phyloP scores from a whole-genome alignment of 2,797 vertebrate genomes.

The Amniataba percoides region DNA sequence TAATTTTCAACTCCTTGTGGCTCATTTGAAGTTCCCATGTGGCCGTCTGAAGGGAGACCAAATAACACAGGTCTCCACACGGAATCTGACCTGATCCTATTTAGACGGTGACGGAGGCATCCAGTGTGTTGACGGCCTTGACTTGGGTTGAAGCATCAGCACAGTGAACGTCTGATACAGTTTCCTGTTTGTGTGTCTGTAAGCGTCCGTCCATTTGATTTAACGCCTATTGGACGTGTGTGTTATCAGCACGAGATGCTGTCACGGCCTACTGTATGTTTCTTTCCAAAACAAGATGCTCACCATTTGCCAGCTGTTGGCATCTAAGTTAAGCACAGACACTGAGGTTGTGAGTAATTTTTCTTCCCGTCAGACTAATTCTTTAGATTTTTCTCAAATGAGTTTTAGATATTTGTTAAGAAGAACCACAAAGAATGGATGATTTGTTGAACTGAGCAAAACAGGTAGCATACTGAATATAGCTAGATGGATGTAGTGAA shows the following conservation, averaged over 20 bases:
- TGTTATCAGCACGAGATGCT: not conserved
- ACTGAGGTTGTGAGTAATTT: not conserved
- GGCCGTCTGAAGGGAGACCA: slow-evolving; percentile 27
- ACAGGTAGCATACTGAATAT: not conserved
- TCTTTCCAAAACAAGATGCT: not conserved
- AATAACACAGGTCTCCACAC: slow-evolving; percentile 42
- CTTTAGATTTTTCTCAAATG: slow-evolving; percentile 10
- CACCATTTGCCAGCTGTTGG: slow-evolving; percentile 4
- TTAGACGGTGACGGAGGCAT: slow-evolving; percentile 30
- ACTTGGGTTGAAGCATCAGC: slow-evolving; percentile 1
- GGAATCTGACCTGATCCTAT: slow-evolving; percentile 36
- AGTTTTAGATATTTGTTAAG: not conserved
- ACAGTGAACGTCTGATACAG: slow-evolving; percentile 15
- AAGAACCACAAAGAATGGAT: not conserved
- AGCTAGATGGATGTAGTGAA: slow-evolving; percentile 5
- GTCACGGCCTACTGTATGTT: not conserved
- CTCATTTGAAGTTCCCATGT: slow-evolving; percentile 66
- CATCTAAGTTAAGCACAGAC: not conserved
- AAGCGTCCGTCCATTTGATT: slow-evolving; percentile 7
- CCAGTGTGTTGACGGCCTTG: not conserved
- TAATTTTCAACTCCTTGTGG: slow-evolving; percentile 62
- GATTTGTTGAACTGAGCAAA: slow-evolving; percentile 1
- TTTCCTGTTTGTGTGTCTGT: slow-evolving; percentile 8
- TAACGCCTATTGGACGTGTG: not conserved
- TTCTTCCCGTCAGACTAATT: not conserved